Base-by-base conservation (phyloP, 2,797 vertebrate genomes). In the Spinus olivaceus region DNA sequence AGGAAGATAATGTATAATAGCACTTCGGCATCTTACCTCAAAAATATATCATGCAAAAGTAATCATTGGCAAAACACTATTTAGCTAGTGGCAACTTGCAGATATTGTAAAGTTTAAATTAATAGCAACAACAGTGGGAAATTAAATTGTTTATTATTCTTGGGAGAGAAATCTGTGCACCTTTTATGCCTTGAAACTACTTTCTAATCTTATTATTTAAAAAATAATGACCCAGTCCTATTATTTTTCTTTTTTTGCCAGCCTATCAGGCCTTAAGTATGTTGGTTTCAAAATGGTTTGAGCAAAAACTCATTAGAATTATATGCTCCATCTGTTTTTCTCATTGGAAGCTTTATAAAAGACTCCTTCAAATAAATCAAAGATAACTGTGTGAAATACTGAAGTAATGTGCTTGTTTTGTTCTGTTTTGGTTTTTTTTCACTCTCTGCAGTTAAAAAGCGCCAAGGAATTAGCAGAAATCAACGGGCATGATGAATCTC, bases 401-500 rank as follows among this genome's bases (percentile, higher is more conserved):
- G 80, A 71, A 96, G 53, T 86, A 91, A 94, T 84, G 65, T 76
- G 33, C 80, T 88, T 96, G 77, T 86, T 95, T 86, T 95, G n/a
- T 94, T 95, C 90, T 96, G 42, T 82, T 97, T 85, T 81, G 24
- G 23, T 88, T 90, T 96, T 88, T 87, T 94, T 87, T 97, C 94
- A 59, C 70, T 92, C 51, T 96, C 96, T 94, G 77, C 98, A 98
- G 98, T 96, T 98, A 91, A 98, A 98, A 98, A 98, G 92, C 12
- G 74, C 97, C 95, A 98, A 98, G 97, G 98, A 98, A 72, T 96
- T 98, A 95, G 97, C 97, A 64, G 98, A 98, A 93, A 97, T 98
- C 91, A 98, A 98, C 57, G 98, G 97, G 81, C 97, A 98, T 74
- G 98, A 97, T 70, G 98, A 98, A 74, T 97, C 98, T 95, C 98